Evolutionary conservation across 35 echinoderm and acorn worm species (phyloP), one percentile per base, ranked within the genome.

Genomic region (Apostichopus japonicus): DNA sequence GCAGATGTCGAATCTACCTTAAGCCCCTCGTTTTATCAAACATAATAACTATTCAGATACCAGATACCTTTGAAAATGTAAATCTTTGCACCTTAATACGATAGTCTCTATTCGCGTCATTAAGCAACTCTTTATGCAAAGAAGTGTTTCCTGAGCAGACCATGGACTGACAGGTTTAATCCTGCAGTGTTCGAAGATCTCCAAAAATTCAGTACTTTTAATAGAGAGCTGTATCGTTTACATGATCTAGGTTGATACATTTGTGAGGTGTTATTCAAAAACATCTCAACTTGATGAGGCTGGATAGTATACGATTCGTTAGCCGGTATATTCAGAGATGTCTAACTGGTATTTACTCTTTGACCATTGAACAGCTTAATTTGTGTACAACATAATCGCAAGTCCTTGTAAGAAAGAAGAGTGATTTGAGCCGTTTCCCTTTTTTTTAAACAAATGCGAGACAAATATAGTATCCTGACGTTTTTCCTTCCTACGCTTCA

Each of bases 151-250:
- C 15, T 75, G 71, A 75, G 21, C 71, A 75, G 71, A 75, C 71
- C 71, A 75, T 75, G 71, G 13, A 75, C 71, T 75, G 71, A 75
- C 71, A 75, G 21, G 14, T 19, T 75, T 75, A 75, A 75, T 75
- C 71, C 22, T 75, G 6, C 17, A 23, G 71, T 75, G 71, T 7
- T 75, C 71, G 71, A 75, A 75, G 13, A 75, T 75, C 71, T 75
- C 70, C 17, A 75, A 61, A 75, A 75, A 75, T 75, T n/a, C 22
- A 23, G 16, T 19, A 75, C 17, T 75, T 75, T 75, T 75, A 75
- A 75, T 75, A 75, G 13, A 75, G 71, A 75, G 21, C 71, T 75
- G 71, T 75, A 75, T 75, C 71, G 71, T 19, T 75, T 75, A 75
- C 71, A 75, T 75, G 71, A 75, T 19, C 71, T 75, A 75, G 71